A percentile compares a stretch with the other conserved stretches of the same genome.
Evolutionary conservation across 1,140 invertebrate genomes (phyloP).

Genomic region (Samia ricini): DNA sequence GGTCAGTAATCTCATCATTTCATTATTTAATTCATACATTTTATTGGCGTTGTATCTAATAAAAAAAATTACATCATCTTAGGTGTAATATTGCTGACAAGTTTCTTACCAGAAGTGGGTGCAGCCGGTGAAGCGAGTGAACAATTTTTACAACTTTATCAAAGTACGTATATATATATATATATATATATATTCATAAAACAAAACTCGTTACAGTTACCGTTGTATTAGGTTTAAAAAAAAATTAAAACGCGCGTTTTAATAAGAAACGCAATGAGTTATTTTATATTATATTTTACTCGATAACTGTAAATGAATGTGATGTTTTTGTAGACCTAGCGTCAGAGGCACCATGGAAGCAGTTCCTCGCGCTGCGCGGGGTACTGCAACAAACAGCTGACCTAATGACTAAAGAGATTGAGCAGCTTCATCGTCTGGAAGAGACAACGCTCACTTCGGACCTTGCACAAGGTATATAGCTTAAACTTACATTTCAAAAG

Average conservation of each 20-base stretch:
- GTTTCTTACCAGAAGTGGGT: conserved; percentile 91
- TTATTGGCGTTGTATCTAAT: no score
- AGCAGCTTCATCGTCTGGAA: conserved; percentile 90
- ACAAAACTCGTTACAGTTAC: no score
- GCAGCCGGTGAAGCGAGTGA: conserved; percentile 92
- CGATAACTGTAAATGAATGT: neutral
- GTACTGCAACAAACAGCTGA: conserved; percentile 91
- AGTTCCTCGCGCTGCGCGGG: conserved; percentile 93
- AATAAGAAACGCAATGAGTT: no score
- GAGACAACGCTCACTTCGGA: conserved; percentile 96
- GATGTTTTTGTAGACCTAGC: conserved; percentile 81
- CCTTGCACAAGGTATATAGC: conserved; percentile 89
- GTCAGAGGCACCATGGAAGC: conserved; percentile 92
- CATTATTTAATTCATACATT: no score
- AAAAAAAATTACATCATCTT: no score
- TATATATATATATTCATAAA: no score
- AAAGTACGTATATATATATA: no score
- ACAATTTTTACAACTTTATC: conserved; percentile 94
- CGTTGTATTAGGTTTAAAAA: no score
- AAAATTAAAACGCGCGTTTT: no score
- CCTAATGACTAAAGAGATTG: conserved; percentile 92
- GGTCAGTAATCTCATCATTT: conserved; percentile 44
- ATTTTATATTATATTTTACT: no score
- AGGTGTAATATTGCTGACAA: conserved; percentile 92
- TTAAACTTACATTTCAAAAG: neutral